These are phyloP conservation scores for Argopecten irradians DNA, from an alignment of 1,140 invertebrate genomes.

Conservation along the genomic window DNA sequence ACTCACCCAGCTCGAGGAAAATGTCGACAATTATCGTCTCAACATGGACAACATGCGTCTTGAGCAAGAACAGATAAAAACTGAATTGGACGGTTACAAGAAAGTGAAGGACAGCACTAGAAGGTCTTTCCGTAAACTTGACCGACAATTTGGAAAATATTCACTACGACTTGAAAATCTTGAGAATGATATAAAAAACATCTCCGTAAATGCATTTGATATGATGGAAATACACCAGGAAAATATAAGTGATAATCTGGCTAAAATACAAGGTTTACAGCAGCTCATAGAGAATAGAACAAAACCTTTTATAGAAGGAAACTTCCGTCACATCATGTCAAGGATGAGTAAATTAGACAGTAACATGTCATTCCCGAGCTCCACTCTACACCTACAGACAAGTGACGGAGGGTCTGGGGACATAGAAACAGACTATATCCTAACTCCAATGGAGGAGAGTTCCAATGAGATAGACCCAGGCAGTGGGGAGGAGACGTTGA, in stretches of 20 bases:
- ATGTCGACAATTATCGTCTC: conserved; percentile 38
- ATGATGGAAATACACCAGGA: background rate
- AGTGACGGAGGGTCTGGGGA: conserved; percentile 55
- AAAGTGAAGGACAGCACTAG: conserved; percentile 40
- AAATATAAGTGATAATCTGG: background rate
- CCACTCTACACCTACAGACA: background rate
- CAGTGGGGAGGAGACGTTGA: conserved; percentile 16
- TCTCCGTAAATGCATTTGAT: background rate
- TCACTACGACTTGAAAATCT: conserved; percentile 27
- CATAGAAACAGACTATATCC: conserved; percentile 37
- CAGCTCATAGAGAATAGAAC: conserved; percentile 29
- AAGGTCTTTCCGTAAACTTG: conserved; percentile 42
- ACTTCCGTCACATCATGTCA: background rate
- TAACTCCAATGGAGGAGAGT: background rate
- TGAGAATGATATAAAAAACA: background rate
- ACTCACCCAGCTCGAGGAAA: conserved; percentile 49
- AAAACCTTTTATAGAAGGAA: background rate
- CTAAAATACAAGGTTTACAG: background rate
- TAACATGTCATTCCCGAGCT: background rate
- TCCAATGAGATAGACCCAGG: background rate
- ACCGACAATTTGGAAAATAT: conserved; percentile 33
- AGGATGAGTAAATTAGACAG: background rate
- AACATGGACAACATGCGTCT: conserved; percentile 24
- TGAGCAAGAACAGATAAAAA: conserved; percentile 39
- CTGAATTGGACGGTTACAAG: background rate